Conservation (phyloP, 1,140 invertebrate genomes). For the Hyles euphorbiae region DNA sequence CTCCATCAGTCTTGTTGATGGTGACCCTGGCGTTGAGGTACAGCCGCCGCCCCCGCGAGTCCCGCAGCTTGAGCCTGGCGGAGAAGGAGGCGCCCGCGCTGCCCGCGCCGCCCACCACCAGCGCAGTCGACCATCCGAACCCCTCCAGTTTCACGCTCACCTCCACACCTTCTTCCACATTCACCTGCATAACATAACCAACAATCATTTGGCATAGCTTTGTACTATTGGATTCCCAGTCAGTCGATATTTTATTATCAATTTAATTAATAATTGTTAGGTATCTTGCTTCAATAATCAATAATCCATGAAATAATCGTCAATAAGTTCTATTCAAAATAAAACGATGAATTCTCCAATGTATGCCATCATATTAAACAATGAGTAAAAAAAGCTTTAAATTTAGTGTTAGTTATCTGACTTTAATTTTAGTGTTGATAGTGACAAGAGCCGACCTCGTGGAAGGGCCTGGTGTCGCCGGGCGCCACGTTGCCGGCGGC, state of each 20-base stretch:
- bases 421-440: too few species aligned
- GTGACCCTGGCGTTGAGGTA: constrained; percentile 82
- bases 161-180: constrained; percentile 82
- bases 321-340: too few species aligned
- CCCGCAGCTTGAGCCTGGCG: constrained; percentile 75
- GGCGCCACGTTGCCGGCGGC: constrained; percentile 74
- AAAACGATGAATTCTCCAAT: too few species aligned
- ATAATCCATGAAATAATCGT: too few species aligned
- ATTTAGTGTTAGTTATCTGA: too few species aligned
- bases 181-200: constrained; percentile 69
- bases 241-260: too few species aligned
- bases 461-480: constrained; percentile 54
- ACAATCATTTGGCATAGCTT: neutral
- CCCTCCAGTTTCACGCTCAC: constrained; percentile 88
- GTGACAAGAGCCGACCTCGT: constrained; percentile 33
- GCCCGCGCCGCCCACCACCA: constrained; percentile 72
- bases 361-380: too few species aligned
- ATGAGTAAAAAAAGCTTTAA: too few species aligned
- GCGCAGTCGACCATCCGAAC: constrained; percentile 82
- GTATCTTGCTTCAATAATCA: too few species aligned
- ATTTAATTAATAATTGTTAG: too few species aligned
- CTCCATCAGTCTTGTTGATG: constrained; percentile 61
- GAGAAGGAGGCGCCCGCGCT: constrained; percentile 59
- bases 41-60: constrained; percentile 83
- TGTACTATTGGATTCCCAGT: neutral